Evolutionary conservation across 1,140 invertebrate genomes (phyloP), one percentile per base, ranked within the genome.

Genomic region (Gonioctena quinquepunctata): DNA sequence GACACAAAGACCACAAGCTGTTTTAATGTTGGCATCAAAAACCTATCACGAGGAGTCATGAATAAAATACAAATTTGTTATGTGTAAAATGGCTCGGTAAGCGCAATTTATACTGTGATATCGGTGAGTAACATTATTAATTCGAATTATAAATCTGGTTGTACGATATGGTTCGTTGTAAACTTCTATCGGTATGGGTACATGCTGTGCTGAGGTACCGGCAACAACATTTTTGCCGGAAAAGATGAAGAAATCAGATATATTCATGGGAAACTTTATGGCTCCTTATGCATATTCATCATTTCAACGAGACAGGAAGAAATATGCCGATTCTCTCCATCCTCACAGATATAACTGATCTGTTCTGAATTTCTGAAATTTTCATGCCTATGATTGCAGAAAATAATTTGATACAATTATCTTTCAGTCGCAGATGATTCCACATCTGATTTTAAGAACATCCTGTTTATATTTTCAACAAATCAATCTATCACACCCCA

Each of bases 11-110:
- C 69, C 3, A 22, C 74, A 66, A 33, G 68, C 69, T 71, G 74
- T 68, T 73, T 66, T 59, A 73, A 60, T 59, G 66, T 33, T 22
- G 54, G 66, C 71, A 76, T 76, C 71, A 76, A 73, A 76, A 66
- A 71, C 64, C 71, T 73, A 73, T 71, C 66, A 73, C 67, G 73
- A 68, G 71, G 42, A 42, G 68, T 76, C 71, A 76, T 76, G 74
- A 76, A 76, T 76, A 76, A 76, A 76, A 76, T 72, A 73, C 71
- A 76, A 71, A 76, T 76, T 76, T 73, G 71, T 76, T 76, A 76
- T 64, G 71, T 76, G 71, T 76, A 70, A 71, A 76, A 64, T 61
- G 25, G 60, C 61, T 68, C 56, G 54, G 66, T 68, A 67, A 69
- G 56, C 62, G 60, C 26, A 23, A 19, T 56, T 66, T 49, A 21